Conservation (phyloP, 2,888 invertebrate genomes). For the Lasioglossum vierecki region DNA sequence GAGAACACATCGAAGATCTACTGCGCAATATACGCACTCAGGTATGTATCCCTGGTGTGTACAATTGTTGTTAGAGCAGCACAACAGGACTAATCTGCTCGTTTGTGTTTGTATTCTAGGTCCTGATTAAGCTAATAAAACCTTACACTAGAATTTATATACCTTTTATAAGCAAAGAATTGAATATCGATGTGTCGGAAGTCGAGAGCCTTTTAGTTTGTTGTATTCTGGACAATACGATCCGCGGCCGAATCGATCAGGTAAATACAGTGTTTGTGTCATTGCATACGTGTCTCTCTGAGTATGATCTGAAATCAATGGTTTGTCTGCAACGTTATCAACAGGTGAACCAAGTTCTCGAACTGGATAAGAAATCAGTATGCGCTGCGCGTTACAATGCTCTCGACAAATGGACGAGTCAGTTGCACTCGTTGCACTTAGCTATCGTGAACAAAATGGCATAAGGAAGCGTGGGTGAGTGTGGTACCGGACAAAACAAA, state of each 20-base stretch:
- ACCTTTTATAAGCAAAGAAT: slow-evolving; percentile 97
- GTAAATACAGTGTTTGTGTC: slow-evolving; percentile 80
- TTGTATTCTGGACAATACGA: slow-evolving; percentile 97
- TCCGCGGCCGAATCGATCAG: slow-evolving; percentile 95
- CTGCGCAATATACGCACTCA: slow-evolving; percentile 96
- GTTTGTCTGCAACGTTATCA: slow-evolving; percentile 2
- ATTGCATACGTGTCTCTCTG: too few species aligned
- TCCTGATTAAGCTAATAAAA: slow-evolving; percentile 97
- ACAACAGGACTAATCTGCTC: background rate
- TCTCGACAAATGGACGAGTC: slow-evolving; percentile 97
- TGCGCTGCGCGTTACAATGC: slow-evolving; percentile 95
- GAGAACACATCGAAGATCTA: slow-evolving; percentile 99
- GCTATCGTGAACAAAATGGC: slow-evolving; percentile 98
- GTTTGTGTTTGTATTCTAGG: slow-evolving; percentile 86
- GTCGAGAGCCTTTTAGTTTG: slow-evolving; percentile 98
- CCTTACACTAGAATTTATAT: slow-evolving; percentile 99
- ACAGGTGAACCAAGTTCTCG: slow-evolving; percentile 95
- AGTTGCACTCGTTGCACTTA: slow-evolving; percentile 93
- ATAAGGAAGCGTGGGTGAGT: slow-evolving; percentile 80
- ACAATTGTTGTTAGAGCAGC: background rate
- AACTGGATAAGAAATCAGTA: slow-evolving; percentile 91
- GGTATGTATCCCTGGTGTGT: slow-evolving; percentile 59
- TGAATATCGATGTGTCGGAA: slow-evolving; percentile 96
- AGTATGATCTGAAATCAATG: background rate
- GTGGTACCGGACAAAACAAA: slow-evolving; percentile 42